Base-by-base conservation (phyloP, 2,797 vertebrate genomes). In the Diglossa cyanea region DNA sequence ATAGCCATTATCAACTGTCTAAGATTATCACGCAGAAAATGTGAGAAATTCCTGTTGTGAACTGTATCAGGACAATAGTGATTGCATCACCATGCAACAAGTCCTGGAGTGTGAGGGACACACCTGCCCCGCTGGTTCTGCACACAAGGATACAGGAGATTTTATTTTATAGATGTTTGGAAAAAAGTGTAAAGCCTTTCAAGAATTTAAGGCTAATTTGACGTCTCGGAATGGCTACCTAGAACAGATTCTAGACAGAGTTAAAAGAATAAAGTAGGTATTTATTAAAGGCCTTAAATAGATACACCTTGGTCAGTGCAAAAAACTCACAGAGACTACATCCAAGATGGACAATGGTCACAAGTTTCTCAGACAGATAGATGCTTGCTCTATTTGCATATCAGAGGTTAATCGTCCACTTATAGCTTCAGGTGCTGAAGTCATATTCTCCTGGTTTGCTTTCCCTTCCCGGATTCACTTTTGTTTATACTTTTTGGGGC, bases 1-100 rank as follows among this genome's bases (percentile, higher is more conserved):
- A 21, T 7, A 54, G 8, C 4, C 67, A 18, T 47, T 63, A 57
- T 71, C 12, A 63, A 10, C 17, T 73, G 7, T 33, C 31, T 21
- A 25, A 48, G 28, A 25, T 50, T 30, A 55, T 50, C 16, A 37
- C 37, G 13, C 17, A 68, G 48, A 70, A 50, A 1, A 15, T 10
- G 12, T 30, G 5, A 54, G 17, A 47, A 30, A 57, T 44, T 62
- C 17, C 37, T 50, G 3, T 8, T 44, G 13, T 25, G 23, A 62
- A 28, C 8, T 30, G 3, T 45, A 62, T 62, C 17, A 58, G 51
- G 20, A n/a, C 26, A 58, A 14, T 13, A 33, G 11, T 40, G 31
- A 18, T 73, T 0, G 0, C 26, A 58, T 3, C 0, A 14, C 6
- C 33, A 8, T 20, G 11, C 20, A 70, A 28, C 10, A 72, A 51